phyloP scores from a whole-genome alignment of 2,888 invertebrate genomes.

The Acleris holmiana region DNA sequence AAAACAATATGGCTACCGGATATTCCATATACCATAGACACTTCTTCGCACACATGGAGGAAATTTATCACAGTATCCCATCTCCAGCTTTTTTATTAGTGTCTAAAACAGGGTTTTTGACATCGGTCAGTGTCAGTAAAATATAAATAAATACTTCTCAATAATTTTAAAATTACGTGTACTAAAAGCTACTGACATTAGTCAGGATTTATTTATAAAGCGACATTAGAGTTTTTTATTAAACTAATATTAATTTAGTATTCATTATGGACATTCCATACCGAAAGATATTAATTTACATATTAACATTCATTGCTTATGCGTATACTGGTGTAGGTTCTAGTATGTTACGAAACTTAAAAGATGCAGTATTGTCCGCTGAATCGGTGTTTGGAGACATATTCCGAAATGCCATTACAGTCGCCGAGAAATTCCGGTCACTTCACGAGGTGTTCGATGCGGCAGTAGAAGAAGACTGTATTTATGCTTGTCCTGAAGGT shows the following conservation, averaged over 20 bases:
- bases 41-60: background rate
- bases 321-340: constrained; percentile 93
- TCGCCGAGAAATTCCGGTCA: constrained; percentile 89
- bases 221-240: background rate
- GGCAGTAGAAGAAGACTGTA: constrained; percentile 92
- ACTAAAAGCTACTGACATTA: constrained; percentile 10
- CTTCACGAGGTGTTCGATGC: constrained; percentile 93
- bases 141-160: constrained; percentile 28
- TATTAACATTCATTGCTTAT: constrained; percentile 90
- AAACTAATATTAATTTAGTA: background rate
- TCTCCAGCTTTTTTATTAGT: constrained; percentile 9
- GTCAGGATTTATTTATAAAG: constrained; percentile 6
- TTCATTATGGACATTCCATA: constrained; percentile 89
- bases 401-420: constrained; percentile 88
- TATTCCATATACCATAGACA: constrained; percentile 39
- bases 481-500: constrained; percentile 91
- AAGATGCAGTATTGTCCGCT: constrained; percentile 91
- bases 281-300: constrained; percentile 89
- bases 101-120: constrained; percentile 19
- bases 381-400: constrained; percentile 92
- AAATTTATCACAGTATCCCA: background rate
- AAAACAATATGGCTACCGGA: constrained; percentile 81
- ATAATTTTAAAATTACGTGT: constrained; percentile 29
- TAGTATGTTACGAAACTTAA: constrained; percentile 88
- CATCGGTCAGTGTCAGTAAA: constrained; percentile 1